Conservation (phyloP, 92 coral and sea anemone species). For the Actinostola sp. region DNA sequence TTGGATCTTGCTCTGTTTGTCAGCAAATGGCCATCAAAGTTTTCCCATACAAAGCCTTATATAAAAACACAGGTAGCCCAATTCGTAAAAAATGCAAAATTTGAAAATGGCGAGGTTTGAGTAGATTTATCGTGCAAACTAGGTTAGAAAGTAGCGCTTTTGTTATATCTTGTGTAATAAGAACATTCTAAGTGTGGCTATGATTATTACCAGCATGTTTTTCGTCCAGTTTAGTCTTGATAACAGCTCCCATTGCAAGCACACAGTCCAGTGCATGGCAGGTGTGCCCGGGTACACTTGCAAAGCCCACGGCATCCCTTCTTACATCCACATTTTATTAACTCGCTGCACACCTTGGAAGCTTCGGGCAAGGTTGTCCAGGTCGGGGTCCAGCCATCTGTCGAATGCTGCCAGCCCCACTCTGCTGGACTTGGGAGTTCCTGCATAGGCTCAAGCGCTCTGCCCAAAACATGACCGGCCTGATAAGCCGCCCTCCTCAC, state of each 20-base stretch:
- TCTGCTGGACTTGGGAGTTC: slow-evolving; percentile 62
- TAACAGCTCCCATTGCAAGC: slow-evolving; percentile 42
- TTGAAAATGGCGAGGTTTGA: neutral
- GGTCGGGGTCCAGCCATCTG: slow-evolving; percentile 44
- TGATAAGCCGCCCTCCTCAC: slow-evolving; percentile 53
- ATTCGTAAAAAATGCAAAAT: neutral
- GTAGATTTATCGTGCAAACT: neutral
- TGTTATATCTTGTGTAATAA: neutral
- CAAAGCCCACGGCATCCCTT: slow-evolving; percentile 49
- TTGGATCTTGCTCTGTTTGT: too few species aligned
- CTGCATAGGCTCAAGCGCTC: slow-evolving; percentile 37
- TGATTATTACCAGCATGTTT: neutral
- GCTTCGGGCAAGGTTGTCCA: slow-evolving; percentile 69
- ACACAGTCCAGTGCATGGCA: slow-evolving; percentile 65
- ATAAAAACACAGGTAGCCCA: neutral
- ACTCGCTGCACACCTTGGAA: slow-evolving; percentile 67
- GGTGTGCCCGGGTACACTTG: slow-evolving; percentile 53
- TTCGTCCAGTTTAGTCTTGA: slow-evolving; percentile 19
- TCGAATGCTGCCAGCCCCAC: slow-evolving; percentile 55
- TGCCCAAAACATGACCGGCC: slow-evolving; percentile 65
- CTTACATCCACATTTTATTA: slow-evolving; percentile 61
- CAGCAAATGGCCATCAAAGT: too few species aligned
- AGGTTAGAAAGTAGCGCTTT: neutral
- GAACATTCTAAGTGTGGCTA: neutral
- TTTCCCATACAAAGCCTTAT: too few species aligned